A percentile compares a stretch with the other conserved stretches of the same genome.
These are phyloP conservation scores for Protomyctophum bolini DNA, from an alignment of 2,113 vertebrate species.

Conservation along the genomic window DNA sequence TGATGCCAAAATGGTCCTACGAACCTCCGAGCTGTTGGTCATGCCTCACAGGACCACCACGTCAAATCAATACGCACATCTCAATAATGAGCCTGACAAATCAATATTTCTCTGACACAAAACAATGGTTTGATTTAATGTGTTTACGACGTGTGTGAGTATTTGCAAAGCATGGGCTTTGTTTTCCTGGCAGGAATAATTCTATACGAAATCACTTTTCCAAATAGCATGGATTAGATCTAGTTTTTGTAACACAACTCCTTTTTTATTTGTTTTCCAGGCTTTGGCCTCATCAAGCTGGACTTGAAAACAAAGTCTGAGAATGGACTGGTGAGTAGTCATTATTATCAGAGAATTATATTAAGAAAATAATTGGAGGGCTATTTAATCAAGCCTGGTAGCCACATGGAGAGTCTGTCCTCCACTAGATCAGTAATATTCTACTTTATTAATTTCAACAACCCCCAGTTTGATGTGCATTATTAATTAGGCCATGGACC, in stretches of 20 bases:
- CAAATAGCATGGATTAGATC: no score
- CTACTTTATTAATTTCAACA: no score
- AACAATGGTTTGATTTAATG: conserved; percentile 29
- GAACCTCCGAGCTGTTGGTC: background rate
- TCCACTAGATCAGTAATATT: no score
- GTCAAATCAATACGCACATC: conserved; percentile 17
- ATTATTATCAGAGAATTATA: conserved; percentile 19
- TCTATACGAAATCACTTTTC: no score
- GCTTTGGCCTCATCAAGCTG: conserved; percentile 95
- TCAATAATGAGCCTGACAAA: conserved; percentile 3
- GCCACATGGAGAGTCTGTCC: no score
- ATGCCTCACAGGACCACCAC: conserved; percentile 11
- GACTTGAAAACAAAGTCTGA: conserved; percentile 97
- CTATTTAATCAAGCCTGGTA: no score
- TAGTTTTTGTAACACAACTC: background rate
- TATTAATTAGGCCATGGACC: no score
- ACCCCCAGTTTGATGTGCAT: no score
- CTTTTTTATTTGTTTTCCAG: conserved; percentile 70
- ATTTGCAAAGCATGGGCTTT: background rate
- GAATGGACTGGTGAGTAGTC: conserved; percentile 92
- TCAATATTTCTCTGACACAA: conserved; percentile 4
- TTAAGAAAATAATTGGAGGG: no score
- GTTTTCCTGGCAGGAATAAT: no score
- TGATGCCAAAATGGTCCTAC: background rate
- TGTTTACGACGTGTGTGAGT: background rate